Percentiles rank a stretch among this genome's conserved stretches.
These are phyloP conservation scores for Calonectris borealis DNA, from an alignment of 2,113 vertebrate species.

Conservation along the genomic window DNA sequence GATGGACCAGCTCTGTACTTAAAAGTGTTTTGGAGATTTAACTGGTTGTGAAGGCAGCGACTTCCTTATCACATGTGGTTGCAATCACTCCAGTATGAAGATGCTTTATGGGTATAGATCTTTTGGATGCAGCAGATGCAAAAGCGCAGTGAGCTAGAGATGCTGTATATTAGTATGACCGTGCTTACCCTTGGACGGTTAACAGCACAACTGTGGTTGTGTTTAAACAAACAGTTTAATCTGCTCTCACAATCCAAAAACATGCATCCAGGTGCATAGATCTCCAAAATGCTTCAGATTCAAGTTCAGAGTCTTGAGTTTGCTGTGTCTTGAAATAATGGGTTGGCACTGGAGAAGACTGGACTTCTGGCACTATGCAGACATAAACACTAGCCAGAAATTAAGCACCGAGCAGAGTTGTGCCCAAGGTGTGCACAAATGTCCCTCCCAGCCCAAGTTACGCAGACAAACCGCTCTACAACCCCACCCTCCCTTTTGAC, in stretches of 20 bases:
- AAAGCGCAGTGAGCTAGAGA: neutral
- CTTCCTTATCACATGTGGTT: neutral
- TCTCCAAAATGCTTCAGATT: neutral
- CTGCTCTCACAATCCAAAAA: neutral
- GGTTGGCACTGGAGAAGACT: neutral
- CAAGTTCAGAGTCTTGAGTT: neutral
- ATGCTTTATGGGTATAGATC: neutral
- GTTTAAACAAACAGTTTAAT: neutral
- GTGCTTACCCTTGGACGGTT: neutral
- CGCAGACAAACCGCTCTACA: fast-evolving
- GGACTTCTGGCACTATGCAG: neutral
- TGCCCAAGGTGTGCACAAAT: fast-evolving
- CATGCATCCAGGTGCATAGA: neutral
- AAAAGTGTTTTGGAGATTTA: neutral
- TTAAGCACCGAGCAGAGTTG: neutral
- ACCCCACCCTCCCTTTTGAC: neutral
- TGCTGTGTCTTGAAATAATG: neutral
- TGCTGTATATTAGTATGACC: neutral
- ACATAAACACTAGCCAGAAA: neutral
- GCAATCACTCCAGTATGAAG: neutral
- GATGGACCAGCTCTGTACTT: neutral
- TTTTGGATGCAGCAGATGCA: neutral
- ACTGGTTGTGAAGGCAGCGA: neutral
- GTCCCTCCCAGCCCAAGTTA: neutral
- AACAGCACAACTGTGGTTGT: neutral